Base-by-base conservation (phyloP, 2,797 vertebrate species). In the Epinephelus malabaricus region DNA sequence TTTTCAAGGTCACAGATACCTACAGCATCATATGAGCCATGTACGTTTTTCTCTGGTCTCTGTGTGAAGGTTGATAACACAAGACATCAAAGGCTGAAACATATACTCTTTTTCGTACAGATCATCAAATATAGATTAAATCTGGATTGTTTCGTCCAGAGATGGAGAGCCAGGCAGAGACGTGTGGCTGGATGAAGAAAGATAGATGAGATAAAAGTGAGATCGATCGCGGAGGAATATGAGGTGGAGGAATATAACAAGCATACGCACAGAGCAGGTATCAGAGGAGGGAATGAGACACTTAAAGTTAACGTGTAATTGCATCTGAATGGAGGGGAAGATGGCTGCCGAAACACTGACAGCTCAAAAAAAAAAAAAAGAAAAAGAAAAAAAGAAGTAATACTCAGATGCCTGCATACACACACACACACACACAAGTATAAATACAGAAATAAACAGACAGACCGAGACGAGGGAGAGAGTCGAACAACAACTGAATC, bases 401-500 rank as follows among this genome's bases (percentile, higher is more conserved):
- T 13, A 59, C 73, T 74, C 23, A 53, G 69, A 74, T 7, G 40
- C 58, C 21, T 62, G 23, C 65, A 45, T 34, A 30, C 59, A 49
- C 66, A 67, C 27, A 62, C 49, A 67, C 27, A 62, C 49, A 45
- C 43, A 66, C 14, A 6, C 34, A 69, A 25, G 40, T 18, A 56
- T 47, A 65, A 56, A 78, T 21, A 54, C 51, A 70, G 55, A 76
- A 66, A 71, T 74, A 81, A 78, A 58, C 66, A 72, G 76, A 76
- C 1, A 55, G 59, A 61, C 19, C 21, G 56, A 74, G 67, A 76
- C 4, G 13, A 78, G 50, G 30, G 58, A 76, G 62, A 81, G 65
- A 85, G 79, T 73, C 27, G 2, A 69, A 65, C 64, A 83, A 87
- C 25, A 72, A 84, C 78, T 40, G 45, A 79, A 83, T 84, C 76